phyloP scores from a whole-genome alignment of 2,888 invertebrate species.

The Laspeyria flexula region DNA sequence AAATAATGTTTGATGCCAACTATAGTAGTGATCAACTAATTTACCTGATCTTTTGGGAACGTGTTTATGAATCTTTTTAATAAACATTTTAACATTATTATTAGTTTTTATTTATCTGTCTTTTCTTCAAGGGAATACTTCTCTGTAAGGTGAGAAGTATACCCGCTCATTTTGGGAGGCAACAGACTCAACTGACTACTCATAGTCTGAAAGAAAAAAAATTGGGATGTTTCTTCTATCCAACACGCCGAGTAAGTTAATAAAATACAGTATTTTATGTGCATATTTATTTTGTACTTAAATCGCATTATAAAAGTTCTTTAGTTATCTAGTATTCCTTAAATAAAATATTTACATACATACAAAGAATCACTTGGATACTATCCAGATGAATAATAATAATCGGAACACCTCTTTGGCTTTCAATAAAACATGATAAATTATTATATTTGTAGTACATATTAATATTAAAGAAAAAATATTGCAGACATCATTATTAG shows the following conservation, averaged over 20 bases:
- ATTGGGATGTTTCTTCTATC: too few relatives aligned
- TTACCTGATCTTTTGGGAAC: conserved; percentile 54
- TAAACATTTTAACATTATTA: conserved; percentile 39
- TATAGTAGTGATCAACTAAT: conserved; percentile 45
- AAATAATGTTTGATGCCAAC: conserved; percentile 58
- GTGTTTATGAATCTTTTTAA: conserved; percentile 54
- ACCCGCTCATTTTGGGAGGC: too few relatives aligned
- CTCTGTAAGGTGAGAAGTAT: too few relatives aligned
- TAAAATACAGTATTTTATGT: conserved; percentile 23
- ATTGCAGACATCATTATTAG: conserved; percentile 7
- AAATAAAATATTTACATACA: conserved; percentile 48
- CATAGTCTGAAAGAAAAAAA: too few relatives aligned
- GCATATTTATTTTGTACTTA: conserved; percentile 57
- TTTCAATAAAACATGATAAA: conserved; percentile 17
- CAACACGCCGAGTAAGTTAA: not conserved
- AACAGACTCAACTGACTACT: too few relatives aligned
- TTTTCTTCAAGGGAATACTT: too few relatives aligned
- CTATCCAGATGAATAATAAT: not conserved
- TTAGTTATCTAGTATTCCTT: conserved; percentile 16
- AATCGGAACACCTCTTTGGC: conserved; percentile 40
- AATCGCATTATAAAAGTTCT: conserved; percentile 47
- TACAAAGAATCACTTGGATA: conserved; percentile 30
- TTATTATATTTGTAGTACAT: conserved; percentile 5
- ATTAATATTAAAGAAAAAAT: conserved; percentile 7
- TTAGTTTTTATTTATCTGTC: conserved; percentile 28